These are phyloP conservation scores for Mamestra configurata DNA, from an alignment of 1,140 invertebrate genomes.

Conservation along the genomic window DNA sequence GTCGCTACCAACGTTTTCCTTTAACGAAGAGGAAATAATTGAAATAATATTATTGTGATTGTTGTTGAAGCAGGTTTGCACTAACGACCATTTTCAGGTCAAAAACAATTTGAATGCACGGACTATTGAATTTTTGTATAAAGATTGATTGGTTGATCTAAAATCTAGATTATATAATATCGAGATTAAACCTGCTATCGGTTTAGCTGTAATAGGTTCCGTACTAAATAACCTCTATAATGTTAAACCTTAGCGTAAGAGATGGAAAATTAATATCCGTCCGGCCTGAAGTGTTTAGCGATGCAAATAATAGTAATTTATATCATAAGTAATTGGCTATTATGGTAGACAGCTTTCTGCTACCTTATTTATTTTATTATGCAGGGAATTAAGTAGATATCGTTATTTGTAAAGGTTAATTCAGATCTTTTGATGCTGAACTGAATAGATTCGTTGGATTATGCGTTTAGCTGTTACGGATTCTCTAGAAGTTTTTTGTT, in stretches of 20 bases:
- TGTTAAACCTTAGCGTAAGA: background rate
- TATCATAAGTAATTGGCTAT: slow-evolving; percentile 19
- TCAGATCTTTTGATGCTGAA: background rate
- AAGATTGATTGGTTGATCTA: background rate
- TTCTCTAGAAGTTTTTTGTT: too few species aligned
- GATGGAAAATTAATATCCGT: slow-evolving; percentile 36
- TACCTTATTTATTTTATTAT: slow-evolving; percentile 10
- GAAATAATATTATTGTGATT: background rate
- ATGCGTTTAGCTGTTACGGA: background rate
- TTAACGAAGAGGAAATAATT: background rate
- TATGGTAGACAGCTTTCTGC: slow-evolving; percentile 3
- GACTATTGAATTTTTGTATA: background rate
- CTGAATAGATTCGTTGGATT: background rate
- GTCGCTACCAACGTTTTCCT: background rate
- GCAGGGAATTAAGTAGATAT: background rate
- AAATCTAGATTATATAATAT: slow-evolving; percentile 9
- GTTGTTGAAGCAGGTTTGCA: background rate
- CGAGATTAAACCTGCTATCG: background rate
- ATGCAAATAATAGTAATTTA: slow-evolving; percentile 32
- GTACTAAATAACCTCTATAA: background rate
- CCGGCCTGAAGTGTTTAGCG: slow-evolving; percentile 6
- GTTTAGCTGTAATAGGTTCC: background rate
- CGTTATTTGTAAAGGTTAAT: background rate
- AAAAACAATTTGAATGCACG: background rate
- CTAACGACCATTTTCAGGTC: background rate